Conservation (phyloP, 64 coral and sea anemone genomes). For the Porites lutea region DNA sequence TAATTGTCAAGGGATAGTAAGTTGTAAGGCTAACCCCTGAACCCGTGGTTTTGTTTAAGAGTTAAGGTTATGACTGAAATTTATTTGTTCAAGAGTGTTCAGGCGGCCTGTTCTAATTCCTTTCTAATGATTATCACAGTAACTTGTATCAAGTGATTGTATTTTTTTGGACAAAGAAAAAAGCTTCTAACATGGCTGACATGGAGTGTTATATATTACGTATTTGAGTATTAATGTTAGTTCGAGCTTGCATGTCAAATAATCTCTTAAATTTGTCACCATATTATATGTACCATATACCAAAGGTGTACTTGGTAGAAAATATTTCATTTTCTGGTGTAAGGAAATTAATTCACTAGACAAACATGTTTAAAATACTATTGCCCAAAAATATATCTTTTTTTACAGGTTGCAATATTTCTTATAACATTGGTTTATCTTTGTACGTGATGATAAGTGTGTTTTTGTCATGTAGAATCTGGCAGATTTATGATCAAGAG, state of each 20-base stretch:
- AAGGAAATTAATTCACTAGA: neutral
- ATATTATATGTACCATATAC: neutral
- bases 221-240: slow-evolving; percentile 31
- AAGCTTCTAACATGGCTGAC: neutral
- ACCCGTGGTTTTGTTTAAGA: neutral
- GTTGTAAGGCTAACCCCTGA: neutral
- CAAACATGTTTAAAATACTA: neutral
- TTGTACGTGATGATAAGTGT: neutral
- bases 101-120: neutral
- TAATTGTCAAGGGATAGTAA: neutral
- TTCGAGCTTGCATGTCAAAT: neutral
- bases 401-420: neutral
- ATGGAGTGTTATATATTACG: neutral
- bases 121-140: neutral
- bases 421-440: neutral
- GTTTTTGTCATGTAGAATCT: neutral
- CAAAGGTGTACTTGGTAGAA: neutral
- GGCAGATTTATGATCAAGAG: neutral
- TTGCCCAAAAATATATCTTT: neutral
- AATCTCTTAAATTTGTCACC: slow-evolving; percentile 31
- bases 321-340: slow-evolving; percentile 3
- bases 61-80: neutral
- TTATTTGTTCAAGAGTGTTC: neutral
- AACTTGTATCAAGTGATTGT: neutral
- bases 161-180: neutral